Percentiles rank a stretch among this genome's conserved stretches.
These are phyloP conservation scores for Hypsopygia costalis DNA, from an alignment of 2,888 invertebrate species.

Conservation along the genomic window DNA sequence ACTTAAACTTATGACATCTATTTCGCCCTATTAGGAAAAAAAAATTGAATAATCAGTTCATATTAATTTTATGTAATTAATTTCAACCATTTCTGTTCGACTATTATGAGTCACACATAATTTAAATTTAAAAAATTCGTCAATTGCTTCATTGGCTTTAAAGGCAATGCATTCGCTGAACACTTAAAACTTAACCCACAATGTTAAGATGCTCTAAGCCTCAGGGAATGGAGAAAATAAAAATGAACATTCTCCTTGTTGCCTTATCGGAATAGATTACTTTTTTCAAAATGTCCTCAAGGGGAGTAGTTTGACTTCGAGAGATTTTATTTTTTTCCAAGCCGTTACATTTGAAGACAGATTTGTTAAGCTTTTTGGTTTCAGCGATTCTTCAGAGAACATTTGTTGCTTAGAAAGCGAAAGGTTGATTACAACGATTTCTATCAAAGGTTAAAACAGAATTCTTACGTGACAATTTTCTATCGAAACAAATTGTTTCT, in stretches of 20 bases:
- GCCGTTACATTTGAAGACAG: conserved; percentile 41
- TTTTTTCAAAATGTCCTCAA: conserved; percentile 67
- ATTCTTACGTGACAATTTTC: conserved; percentile 42
- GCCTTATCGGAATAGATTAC: conserved; percentile 78
- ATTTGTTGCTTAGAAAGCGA: conserved; percentile 12
- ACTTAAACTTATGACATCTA: too few relatives aligned
- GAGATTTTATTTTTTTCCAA: conserved; percentile 39
- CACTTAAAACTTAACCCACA: conserved; percentile 29
- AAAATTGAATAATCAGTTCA: too few relatives aligned
- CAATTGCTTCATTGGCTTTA: too few relatives aligned
- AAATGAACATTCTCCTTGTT: conserved; percentile 74
- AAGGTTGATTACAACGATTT: conserved; percentile 20
- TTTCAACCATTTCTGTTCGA: too few relatives aligned
- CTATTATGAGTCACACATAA: too few relatives aligned
- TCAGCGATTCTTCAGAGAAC: conserved; percentile 22
- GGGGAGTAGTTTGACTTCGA: conserved; percentile 41
- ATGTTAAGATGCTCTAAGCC: conserved; percentile 62
- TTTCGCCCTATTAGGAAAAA: too few relatives aligned
- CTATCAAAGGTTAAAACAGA: conserved; percentile 25
- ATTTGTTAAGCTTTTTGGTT: conserved; percentile 28
- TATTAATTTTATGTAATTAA: too few relatives aligned
- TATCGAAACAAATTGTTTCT: conserved; percentile 33
- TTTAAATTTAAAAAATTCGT: too few relatives aligned
- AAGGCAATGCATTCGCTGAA: conserved; percentile 18
- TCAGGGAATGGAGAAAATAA: conserved; percentile 74